Conservation (phyloP, 2,797 vertebrate genomes). For the Sebastes iracundus region DNA sequence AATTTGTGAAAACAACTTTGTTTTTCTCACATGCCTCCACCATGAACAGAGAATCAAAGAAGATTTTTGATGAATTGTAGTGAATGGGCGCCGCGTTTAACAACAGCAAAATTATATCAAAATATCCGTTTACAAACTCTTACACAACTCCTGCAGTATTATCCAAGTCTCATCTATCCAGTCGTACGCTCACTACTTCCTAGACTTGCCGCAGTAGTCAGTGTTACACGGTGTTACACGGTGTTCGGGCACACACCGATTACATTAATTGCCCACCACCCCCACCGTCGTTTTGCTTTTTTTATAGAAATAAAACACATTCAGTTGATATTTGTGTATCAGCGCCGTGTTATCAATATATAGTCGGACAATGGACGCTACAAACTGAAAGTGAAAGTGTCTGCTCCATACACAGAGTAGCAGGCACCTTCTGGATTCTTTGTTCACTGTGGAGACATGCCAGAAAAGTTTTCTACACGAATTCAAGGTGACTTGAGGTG, state of each 20-base stretch:
- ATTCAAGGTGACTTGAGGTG: neutral
- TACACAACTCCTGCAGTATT: neutral
- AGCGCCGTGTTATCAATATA: no score
- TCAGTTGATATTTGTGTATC: accelerated
- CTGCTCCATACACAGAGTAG: no score
- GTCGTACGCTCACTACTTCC: neutral
- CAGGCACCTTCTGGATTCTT: neutral
- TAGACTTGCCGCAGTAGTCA: neutral
- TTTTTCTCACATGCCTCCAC: neutral
- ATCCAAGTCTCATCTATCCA: neutral
- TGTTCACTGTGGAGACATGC: neutral
- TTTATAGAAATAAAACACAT: no score
- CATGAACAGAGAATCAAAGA: neutral
- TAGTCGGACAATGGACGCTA: no score
- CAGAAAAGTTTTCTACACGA: neutral
- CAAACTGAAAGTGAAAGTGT: no score
- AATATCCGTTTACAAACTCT: no score
- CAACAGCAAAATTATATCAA: neutral
- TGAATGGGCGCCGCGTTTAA: neutral
- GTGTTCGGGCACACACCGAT: no score
- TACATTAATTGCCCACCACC: no score
- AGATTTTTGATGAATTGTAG: neutral
- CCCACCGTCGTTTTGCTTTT: no score
- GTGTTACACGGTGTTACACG: no score
- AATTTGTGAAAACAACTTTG: neutral